Percentiles rank a stretch among this genome's conserved stretches.
Evolutionary conservation across 2,113 vertebrate genomes (phyloP).

Genomic region (Mastomys coucha): DNA sequence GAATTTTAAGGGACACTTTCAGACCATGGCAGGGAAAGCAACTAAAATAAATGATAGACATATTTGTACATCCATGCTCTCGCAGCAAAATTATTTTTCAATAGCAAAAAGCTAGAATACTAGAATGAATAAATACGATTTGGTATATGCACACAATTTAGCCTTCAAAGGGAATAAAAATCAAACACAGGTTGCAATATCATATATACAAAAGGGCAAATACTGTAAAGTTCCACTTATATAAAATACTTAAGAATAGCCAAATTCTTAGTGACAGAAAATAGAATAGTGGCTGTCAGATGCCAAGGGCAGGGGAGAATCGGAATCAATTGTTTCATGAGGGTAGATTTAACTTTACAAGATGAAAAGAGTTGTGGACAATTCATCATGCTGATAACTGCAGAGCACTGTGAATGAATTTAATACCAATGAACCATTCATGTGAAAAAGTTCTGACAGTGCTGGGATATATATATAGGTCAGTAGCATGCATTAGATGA

Average conservation of each 20-base stretch:
- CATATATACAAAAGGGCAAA: slow-evolving; percentile 2
- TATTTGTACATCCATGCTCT: neutral
- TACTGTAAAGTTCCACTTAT: neutral
- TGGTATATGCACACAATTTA: neutral
- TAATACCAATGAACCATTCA: neutral
- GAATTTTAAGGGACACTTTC: neutral
- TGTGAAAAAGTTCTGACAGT: neutral
- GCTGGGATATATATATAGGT: neutral
- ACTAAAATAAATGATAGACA: neutral
- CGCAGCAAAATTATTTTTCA: neutral
- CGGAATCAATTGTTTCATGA: neutral
- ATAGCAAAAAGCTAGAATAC: neutral
- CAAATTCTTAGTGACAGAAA: slow-evolving; percentile 28
- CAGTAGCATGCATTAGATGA: neutral
- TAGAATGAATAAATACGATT: neutral
- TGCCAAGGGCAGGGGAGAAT: neutral
- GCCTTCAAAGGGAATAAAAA: slow-evolving; percentile 31
- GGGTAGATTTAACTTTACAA: neutral
- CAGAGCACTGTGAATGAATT: neutral
- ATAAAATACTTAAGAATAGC: neutral
- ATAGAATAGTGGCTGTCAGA: neutral
- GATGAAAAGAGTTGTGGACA: neutral
- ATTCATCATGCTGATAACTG: neutral
- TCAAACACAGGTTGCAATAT: neutral
- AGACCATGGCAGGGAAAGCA: neutral